Evolutionary conservation across 2,888 invertebrate species (phyloP).

Genomic region (Itoplectis maculator): DNA sequence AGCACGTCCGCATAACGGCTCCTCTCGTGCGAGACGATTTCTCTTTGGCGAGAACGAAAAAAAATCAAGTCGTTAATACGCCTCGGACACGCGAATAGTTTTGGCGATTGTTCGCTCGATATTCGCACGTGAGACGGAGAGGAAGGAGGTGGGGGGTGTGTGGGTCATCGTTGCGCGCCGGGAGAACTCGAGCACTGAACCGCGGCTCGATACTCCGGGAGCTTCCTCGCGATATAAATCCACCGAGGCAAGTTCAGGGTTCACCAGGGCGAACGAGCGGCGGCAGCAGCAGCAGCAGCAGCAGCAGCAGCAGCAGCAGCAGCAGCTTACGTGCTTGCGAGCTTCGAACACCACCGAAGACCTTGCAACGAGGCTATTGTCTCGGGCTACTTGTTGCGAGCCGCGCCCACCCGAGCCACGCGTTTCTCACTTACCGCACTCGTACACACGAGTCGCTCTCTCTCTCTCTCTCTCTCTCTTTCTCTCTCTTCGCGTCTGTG

Average conservation of each 20-base stretch:
- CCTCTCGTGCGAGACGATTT: too few relatives aligned
- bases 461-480: not conserved
- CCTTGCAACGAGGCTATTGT: slow-evolving; percentile 66
- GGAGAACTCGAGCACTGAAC: slow-evolving; percentile 55
- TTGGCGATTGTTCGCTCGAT: not conserved
- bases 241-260: slow-evolving; percentile 66
- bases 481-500: not conserved
- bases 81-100: too few relatives aligned
- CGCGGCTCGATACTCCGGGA: slow-evolving; percentile 62
- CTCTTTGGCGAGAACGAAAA: not conserved
- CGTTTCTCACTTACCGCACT: slow-evolving; percentile 43
- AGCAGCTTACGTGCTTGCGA: slow-evolving; percentile 56
- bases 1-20: too few relatives aligned
- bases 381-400: slow-evolving; percentile 74
- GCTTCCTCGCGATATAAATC: slow-evolving; percentile 62
- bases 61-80: not conserved
- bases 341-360: slow-evolving; percentile 67
- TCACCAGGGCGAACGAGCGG: slow-evolving; percentile 35
- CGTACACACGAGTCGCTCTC: slow-evolving; percentile 48
- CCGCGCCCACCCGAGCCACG: slow-evolving; percentile 70
- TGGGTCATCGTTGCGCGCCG: not conserved
- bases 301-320: not conserved
- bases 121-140: not conserved
- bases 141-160: not conserved
- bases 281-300: not conserved